These are phyloP conservation scores for Vultur gryphus DNA, from an alignment of 2,797 vertebrate genomes.

Conservation along the genomic window DNA sequence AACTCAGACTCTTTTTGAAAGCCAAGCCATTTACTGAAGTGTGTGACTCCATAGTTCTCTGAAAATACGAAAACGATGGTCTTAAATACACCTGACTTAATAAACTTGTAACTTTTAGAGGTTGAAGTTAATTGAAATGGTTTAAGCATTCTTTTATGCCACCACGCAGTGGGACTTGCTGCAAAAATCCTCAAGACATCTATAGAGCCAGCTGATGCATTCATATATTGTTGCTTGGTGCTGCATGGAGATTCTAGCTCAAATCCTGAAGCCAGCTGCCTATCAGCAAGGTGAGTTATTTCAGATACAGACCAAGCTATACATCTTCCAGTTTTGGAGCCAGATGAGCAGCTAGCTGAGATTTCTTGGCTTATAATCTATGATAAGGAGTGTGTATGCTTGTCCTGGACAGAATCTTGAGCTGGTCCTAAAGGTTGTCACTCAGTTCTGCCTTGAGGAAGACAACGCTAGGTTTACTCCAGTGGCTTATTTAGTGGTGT, in stretches of 20 bases:
- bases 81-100: background rate
- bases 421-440: background rate
- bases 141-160: background rate
- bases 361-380: background rate
- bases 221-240: background rate
- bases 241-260: background rate
- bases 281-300: background rate
- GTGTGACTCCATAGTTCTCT: background rate
- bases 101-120: background rate
- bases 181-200: background rate
- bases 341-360: background rate
- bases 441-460: background rate
- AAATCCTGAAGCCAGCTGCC: background rate
- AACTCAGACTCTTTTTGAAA: background rate
- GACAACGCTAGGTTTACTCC: background rate
- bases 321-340: background rate
- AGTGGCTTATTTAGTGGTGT: background rate
- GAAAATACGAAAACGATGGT: background rate
- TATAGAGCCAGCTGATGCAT: background rate
- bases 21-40: background rate
- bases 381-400: background rate
- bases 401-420: background rate
- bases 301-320: background rate
- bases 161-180: background rate
- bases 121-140: background rate